A percentile compares a stretch with the other conserved stretches of the same genome.
phyloP scores from a whole-genome alignment of 2,888 invertebrate genomes.

The Thysanoteuthis rhombus region DNA sequence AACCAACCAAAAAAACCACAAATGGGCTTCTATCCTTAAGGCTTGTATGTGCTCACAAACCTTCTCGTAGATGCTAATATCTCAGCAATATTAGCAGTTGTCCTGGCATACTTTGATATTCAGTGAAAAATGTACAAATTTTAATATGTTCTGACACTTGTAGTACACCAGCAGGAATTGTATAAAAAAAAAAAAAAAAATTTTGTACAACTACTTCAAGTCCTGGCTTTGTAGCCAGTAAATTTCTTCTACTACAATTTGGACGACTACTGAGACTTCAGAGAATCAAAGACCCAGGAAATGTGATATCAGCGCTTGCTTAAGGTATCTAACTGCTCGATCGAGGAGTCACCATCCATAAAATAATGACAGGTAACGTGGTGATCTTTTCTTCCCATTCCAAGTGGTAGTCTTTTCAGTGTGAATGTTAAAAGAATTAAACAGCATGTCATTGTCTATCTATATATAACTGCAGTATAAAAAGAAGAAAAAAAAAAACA shows the following conservation, averaged over 20 bases:
- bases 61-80: constrained; percentile 26
- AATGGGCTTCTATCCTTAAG: constrained; percentile 32
- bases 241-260: constrained; percentile 27
- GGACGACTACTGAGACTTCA: constrained; percentile 31
- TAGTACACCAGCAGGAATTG: constrained; percentile 30
- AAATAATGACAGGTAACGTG: constrained; percentile 33
- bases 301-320: constrained; percentile 30
- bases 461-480: constrained; percentile 24
- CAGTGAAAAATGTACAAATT: constrained; percentile 17
- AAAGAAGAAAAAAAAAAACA: constrained; percentile 14
- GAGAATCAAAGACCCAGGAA: constrained; percentile 29
- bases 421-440: constrained; percentile 27
- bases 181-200: not conserved
- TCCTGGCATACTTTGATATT: constrained; percentile 24
- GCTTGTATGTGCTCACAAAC: constrained; percentile 32
- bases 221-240: constrained; percentile 30
- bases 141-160: constrained; percentile 20
- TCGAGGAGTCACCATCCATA: constrained; percentile 30
- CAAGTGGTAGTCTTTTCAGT: constrained; percentile 33
- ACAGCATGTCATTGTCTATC: constrained; percentile 30
- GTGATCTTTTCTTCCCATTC: constrained; percentile 33
- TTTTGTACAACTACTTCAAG: constrained; percentile 30
- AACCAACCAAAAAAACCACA: constrained; percentile 23
- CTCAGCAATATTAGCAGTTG: constrained; percentile 25
- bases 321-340: constrained; percentile 32